Evolutionary conservation across 2,888 invertebrate species (phyloP).

Genomic region (Mythimna pallens): DNA sequence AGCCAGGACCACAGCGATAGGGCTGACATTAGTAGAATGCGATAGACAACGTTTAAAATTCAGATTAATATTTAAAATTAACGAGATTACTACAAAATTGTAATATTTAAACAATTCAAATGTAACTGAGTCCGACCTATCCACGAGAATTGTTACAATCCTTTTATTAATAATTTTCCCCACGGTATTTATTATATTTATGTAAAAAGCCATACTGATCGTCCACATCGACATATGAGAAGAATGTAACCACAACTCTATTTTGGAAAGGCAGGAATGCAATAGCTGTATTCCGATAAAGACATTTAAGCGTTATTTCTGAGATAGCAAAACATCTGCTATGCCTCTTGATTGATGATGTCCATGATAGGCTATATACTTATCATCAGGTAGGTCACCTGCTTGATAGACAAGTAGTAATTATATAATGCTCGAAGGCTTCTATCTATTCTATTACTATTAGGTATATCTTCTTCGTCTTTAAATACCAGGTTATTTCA

Average conservation of each 20-base stretch:
- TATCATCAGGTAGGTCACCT: not conserved
- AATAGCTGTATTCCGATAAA: not conserved
- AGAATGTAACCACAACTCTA: not conserved
- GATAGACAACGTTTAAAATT: not conserved
- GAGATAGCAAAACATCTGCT: not conserved
- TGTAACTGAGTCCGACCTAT: not conserved
- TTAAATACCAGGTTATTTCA: not conserved
- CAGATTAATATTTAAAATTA: not conserved
- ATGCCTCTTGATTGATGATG: not conserved
- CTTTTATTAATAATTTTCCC: not conserved
- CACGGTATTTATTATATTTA: not conserved
- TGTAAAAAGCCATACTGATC: not conserved
- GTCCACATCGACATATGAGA: not conserved
- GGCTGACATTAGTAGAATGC: constrained; percentile 24
- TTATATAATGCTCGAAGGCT: not conserved
- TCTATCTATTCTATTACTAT: not conserved
- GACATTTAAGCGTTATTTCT: not conserved
- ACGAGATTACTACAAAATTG: not conserved
- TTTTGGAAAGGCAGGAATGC: constrained; percentile 3
- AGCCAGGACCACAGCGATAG: constrained; percentile 33
- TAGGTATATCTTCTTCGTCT: not conserved
- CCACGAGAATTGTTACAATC: not conserved
- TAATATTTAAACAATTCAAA: not conserved
- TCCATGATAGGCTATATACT: too few species aligned
- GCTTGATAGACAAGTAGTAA: not conserved